Conservation (phyloP, 2,797 vertebrate species). For the Platalea minor region DNA sequence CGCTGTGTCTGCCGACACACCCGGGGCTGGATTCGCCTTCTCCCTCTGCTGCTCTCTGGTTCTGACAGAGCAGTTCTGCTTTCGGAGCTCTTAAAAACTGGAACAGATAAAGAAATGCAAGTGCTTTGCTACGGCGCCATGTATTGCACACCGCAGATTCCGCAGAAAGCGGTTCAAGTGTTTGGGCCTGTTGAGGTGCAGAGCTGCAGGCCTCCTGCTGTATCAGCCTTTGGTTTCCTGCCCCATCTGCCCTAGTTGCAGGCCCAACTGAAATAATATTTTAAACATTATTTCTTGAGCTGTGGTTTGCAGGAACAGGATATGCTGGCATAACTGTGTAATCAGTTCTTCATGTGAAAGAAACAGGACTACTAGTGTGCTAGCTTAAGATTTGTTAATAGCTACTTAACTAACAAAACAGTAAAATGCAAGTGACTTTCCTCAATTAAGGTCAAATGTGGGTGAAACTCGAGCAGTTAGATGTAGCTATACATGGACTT, state of each 20-base stretch:
- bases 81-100: neutral
- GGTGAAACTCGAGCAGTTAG: neutral
- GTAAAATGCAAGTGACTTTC: neutral
- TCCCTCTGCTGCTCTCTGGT: neutral
- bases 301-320: constrained; percentile 45
- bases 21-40: neutral
- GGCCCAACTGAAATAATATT: constrained; percentile 23
- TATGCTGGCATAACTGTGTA: constrained; percentile 36
- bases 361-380: neutral
- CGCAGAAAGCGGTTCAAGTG: neutral
- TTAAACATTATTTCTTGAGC: constrained; percentile 10
- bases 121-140: neutral
- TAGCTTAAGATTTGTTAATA: neutral
- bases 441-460: neutral
- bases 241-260: neutral
- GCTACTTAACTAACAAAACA: neutral
- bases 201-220: neutral
- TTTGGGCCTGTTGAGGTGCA: neutral
- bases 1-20: neutral
- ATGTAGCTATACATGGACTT: neutral
- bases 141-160: neutral
- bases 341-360: constrained; percentile 29
- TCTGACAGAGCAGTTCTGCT: constrained; percentile 25
- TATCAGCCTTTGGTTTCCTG: neutral
- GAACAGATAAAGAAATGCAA: neutral